These are phyloP conservation scores for Merluccius polli DNA, from an alignment of 2,797 vertebrate genomes.

Conservation along the genomic window DNA sequence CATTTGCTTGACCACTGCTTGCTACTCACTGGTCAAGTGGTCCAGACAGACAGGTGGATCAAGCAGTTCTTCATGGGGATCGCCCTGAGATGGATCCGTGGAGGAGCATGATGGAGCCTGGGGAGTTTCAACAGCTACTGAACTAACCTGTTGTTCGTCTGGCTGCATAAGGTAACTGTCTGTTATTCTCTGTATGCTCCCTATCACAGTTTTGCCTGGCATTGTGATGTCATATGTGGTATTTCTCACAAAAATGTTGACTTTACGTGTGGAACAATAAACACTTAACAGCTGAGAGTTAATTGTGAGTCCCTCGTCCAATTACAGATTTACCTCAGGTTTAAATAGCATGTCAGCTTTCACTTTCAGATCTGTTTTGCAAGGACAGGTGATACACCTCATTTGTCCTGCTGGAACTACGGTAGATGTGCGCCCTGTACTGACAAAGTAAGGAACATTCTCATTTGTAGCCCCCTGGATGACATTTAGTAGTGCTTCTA, in stretches of 20 bases:
- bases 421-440: background rate
- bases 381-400: conserved; percentile 8
- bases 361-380: conserved; percentile 14
- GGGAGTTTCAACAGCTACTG: background rate
- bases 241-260: conserved; percentile 21
- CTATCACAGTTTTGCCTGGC: conserved; percentile 13
- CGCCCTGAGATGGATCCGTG: background rate
- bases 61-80: background rate
- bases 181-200: conserved; percentile 16
- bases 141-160: conserved; percentile 9
- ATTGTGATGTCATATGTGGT: conserved; percentile 9
- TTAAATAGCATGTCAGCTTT: conserved; percentile 27
- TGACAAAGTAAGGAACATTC: conserved; percentile 1
- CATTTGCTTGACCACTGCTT: conserved; percentile 16
- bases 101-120: background rate
- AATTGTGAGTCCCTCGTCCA: conserved; percentile 17
- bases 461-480: conserved; percentile 10
- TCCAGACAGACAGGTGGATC: conserved; percentile 21
- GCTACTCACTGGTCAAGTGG: conserved; percentile 16
- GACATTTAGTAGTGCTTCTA: conserved; percentile 6
- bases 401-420: conserved; percentile 23
- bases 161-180: background rate
- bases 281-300: conserved; percentile 15
- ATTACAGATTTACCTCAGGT: background rate
- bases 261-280: background rate